A percentile compares a stretch with the other conserved stretches of the same genome.
These are phyloP conservation scores for Platyscapa corneri DNA, from an alignment of 1,140 invertebrate genomes.

Conservation along the genomic window DNA sequence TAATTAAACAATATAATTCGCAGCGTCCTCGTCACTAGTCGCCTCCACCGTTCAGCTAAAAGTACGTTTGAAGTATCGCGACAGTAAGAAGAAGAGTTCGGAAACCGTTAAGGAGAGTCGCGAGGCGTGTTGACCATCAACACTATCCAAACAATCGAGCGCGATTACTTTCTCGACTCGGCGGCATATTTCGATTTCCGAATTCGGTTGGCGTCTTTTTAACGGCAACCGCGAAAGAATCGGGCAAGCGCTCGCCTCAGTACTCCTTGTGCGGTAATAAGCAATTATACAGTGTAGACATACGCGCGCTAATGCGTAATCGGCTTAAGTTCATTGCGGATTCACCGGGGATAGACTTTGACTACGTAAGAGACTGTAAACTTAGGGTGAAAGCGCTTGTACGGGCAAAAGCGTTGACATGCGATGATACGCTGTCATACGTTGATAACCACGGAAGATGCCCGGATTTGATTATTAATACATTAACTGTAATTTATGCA, in stretches of 20 bases:
- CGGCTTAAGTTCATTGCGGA: neutral
- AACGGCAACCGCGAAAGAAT: neutral
- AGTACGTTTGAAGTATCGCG: too few relatives aligned
- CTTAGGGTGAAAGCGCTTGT: slow-evolving; percentile 11
- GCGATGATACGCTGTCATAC: too few relatives aligned
- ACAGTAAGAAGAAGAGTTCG: too few relatives aligned
- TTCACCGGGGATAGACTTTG: neutral
- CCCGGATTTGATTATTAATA: neutral
- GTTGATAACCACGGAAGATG: too few relatives aligned
- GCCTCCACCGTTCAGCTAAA: too few relatives aligned
- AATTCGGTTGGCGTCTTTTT: slow-evolving; percentile 1
- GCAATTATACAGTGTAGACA: neutral
- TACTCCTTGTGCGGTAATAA: neutral
- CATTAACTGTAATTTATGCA: too few relatives aligned
- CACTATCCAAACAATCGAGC: slow-evolving; percentile 8
- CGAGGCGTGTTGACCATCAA: neutral
- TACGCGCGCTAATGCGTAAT: neutral
- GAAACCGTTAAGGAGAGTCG: neutral
- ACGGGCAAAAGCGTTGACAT: neutral
- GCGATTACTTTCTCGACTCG: neutral
- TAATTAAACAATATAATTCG: neutral
- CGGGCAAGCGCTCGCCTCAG: too few relatives aligned
- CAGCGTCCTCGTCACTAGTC: too few relatives aligned
- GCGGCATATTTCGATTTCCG: neutral
- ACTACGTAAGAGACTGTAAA: neutral